Percentiles rank a stretch among this genome's conserved stretches.
Evolutionary conservation across 2,888 invertebrate genomes (phyloP).

Genomic region (Caenorhabditis sp.): DNA sequence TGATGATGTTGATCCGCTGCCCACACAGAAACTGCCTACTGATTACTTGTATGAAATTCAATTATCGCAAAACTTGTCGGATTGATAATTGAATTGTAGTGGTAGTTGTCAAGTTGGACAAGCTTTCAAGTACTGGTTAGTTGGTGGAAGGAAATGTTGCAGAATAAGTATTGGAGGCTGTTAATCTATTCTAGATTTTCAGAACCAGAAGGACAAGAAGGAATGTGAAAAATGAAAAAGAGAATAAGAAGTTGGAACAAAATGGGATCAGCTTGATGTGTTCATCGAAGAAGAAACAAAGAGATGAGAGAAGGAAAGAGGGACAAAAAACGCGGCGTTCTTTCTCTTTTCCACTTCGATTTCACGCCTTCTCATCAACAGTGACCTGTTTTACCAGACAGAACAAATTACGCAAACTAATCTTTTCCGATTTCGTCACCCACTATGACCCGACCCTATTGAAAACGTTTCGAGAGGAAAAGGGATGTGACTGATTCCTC

Average conservation of each 20-base stretch:
- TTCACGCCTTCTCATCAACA: constrained; percentile 53
- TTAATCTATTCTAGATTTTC: too few relatives aligned
- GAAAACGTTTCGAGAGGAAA: constrained; percentile 32
- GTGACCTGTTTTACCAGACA: constrained; percentile 44
- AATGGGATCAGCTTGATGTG: constrained; percentile 35
- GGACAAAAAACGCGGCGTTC: constrained; percentile 29
- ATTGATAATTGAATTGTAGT: constrained; percentile 2
- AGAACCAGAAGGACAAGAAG: not conserved
- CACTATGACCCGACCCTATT: constrained; percentile 42
- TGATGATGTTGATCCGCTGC: constrained; percentile 55
- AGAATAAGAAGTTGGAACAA: not conserved
- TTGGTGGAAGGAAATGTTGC: too few relatives aligned
- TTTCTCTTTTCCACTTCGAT: constrained; percentile 40
- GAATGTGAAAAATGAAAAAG: not conserved
- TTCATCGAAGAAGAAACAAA: constrained; percentile 10
- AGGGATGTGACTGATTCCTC: constrained; percentile 22
- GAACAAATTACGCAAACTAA: constrained; percentile 57
- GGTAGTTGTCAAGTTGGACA: constrained; percentile 1
- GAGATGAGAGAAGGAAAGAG: not conserved
- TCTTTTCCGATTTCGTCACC: constrained; percentile 54
- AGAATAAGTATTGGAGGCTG: too few relatives aligned
- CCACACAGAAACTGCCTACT: constrained; percentile 41
- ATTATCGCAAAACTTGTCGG: constrained; percentile 22
- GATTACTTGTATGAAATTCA: constrained; percentile 18
- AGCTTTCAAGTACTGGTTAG: not conserved